Conservation (phyloP, 2,888 invertebrate species). For the Mechanitis messenoides region DNA sequence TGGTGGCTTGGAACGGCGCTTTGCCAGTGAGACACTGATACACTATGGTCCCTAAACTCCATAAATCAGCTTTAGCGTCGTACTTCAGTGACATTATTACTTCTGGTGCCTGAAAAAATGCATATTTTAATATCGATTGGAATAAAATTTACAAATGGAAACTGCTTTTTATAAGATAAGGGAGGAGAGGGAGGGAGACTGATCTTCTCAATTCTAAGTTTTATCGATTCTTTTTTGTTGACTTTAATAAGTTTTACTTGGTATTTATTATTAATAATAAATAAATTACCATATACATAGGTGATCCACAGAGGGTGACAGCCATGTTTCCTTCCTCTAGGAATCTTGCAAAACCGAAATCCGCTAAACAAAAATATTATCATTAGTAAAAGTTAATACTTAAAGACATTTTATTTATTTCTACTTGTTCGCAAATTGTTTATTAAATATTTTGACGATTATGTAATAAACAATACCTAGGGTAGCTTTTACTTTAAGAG, state of each 20-base stretch:
- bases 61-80: constrained; percentile 99
- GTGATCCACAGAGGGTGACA: constrained; percentile 98
- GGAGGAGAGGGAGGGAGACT: too few relatives aligned
- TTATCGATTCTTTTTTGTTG: too few relatives aligned
- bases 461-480: too few relatives aligned
- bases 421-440: too few relatives aligned
- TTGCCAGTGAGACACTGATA: constrained; percentile 99
- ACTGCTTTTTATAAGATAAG: too few relatives aligned
- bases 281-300: constrained; percentile 97
- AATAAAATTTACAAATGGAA: neutral
- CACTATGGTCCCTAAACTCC: constrained; percentile 99
- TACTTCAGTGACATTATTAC: constrained; percentile 99
- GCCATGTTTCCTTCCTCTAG: constrained; percentile 99
- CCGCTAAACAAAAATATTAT: constrained; percentile 79
- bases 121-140: constrained; percentile 1
- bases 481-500: too few relatives aligned
- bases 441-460: too few relatives aligned
- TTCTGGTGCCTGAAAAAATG: constrained; percentile 89
- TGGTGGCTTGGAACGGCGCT: constrained; percentile 98
- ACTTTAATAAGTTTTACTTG: too few relatives aligned
- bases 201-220: too few relatives aligned
- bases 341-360: constrained; percentile 99
- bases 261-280: too few relatives aligned
- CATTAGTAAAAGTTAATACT: too few relatives aligned
- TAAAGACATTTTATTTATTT: too few relatives aligned